These are phyloP conservation scores for Choreutis nemorana DNA, from an alignment of 2,888 invertebrate species.

Conservation along the genomic window DNA sequence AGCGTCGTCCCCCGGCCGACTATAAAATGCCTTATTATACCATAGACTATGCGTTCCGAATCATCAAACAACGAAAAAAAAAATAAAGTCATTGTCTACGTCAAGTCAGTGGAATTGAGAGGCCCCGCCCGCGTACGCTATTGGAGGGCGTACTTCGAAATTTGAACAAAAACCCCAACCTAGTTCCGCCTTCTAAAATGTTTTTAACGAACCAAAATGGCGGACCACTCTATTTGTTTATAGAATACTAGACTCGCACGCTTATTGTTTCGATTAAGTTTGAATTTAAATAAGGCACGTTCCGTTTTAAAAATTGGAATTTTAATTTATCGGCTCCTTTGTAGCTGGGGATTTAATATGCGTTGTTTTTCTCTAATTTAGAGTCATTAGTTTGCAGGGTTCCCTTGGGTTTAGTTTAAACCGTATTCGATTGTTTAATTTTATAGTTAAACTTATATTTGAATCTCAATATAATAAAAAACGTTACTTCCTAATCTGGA, in stretches of 20 bases:
- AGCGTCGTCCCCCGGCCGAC: slow-evolving; percentile 10
- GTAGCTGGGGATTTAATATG: too few species aligned
- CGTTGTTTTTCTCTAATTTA: too few species aligned
- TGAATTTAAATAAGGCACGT: slow-evolving; percentile 22
- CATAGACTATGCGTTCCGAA: slow-evolving; percentile 16
- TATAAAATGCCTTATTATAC: slow-evolving; percentile 16
- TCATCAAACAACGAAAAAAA: slow-evolving; percentile 33
- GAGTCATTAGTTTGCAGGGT: too few species aligned
- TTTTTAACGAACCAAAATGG: slow-evolving; percentile 60
- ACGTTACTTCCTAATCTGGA: too few species aligned
- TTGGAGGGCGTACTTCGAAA: slow-evolving; percentile 58
- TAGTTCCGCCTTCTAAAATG: slow-evolving; percentile 66
- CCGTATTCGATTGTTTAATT: too few species aligned
- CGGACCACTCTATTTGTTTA: slow-evolving; percentile 53
- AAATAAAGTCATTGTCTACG: slow-evolving; percentile 51
- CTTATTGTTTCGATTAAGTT: slow-evolving; percentile 23
- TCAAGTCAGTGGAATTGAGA: slow-evolving; percentile 57
- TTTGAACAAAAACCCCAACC: slow-evolving; percentile 61
- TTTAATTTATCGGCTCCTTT: slow-evolving; percentile 19
- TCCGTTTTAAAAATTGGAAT: slow-evolving; percentile 18
- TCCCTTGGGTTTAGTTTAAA: too few species aligned
- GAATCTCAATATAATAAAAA: too few species aligned
- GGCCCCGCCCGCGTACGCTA: slow-evolving; percentile 60
- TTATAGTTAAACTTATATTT: too few species aligned
- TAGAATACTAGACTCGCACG: slow-evolving; percentile 32